Evolutionary conservation across 2,888 invertebrate genomes (phyloP), one percentile per base, ranked within the genome.

Genomic region (Metacarcinus magister): DNA sequence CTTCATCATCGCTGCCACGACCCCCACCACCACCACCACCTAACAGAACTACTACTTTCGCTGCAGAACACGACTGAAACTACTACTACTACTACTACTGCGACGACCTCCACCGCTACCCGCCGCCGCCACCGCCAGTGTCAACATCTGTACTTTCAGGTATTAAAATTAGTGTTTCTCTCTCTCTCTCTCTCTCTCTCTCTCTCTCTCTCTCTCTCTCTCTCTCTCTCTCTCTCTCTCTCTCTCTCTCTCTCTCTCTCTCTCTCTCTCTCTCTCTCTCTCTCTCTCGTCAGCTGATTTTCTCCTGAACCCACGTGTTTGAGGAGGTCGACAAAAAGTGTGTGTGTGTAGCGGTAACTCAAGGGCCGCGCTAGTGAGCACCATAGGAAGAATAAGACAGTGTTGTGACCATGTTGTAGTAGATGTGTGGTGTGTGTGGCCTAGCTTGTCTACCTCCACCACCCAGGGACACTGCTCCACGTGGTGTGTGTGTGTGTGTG

Each of bases 231-330:
- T 60, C 60, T 60, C 60, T 60, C 60, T 60, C 60, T 60, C 60
- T 60, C 60, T 60, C 60, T 60, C 60, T 60, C 60, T 60, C 60
- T 60, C 60, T 60, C n/a, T 67, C 67, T 67, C 67, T 67, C 67
- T 67, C 16, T 48, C 48, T 48, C 48, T 48, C 48, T 48, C 48
- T 48, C 48, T 48, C 48, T 48, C 48, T 48, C 48, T 48, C 48
- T 48, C 48, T 48, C 48, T 48, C 48, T 48, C 48, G 67, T 67
- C 67, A 67, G 67, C 67, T 67, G 67, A 67, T 67, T 67, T 23
- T 10, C 67, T 23, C 67, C 5, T 10, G 5, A 23, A 67, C 67
- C 67, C 67, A 67, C 67, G 67, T 67, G 67, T 67, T 67, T 67
- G 23, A 67, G 67, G 2, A 2, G 2, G 16, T 10, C 23, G 23